Base-by-base conservation (phyloP, 2,888 invertebrate genomes). In the Onthophagus sagittarius region DNA sequence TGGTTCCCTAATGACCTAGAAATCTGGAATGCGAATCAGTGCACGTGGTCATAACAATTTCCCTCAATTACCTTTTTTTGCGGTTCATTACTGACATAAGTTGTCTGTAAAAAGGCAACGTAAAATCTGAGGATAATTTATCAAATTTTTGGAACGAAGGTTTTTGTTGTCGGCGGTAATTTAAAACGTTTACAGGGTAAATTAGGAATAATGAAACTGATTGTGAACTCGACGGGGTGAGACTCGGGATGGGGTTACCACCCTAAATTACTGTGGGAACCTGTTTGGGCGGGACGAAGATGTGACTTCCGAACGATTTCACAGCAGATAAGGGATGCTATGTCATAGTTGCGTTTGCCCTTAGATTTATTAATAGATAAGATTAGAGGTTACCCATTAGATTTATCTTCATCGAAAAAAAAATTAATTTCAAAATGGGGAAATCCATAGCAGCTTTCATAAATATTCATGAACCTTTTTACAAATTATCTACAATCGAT, bases 201-300 rank as follows among this genome's bases (percentile, higher is more conserved):
- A 73, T 73, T 73, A 73, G 73, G 71, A 73, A 72, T 73, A 72
- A 75, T 73, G 75, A 75, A 67, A 75, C 73, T 71, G 75, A 75
- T 75, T 73, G 74, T 72, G 63, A 67, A 72, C 63, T 67, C 64
- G 72, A 62, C 69, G 72, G 67, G 33, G 64, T 64, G 23, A 63
- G 63, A 14, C 65, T 15, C 15, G 15, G 65, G 72, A 73, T 72
- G 69, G 72, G 73, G 75, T 75, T 75, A 72, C 76, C 77, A 78
- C 81, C 81, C 81, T 78, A 81, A 81, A 81, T 81, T 79, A 80
- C 80, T 82, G 83, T 83, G 83, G 82, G 83, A 83, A 83, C 82
- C 80, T 81, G 81, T 81, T 77, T 78, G 82, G 81, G 80, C 71
- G 67, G 23, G 71, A 71, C 79, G 81, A 81, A 82, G 81, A 82